Evolutionary conservation across 1,140 invertebrate species (phyloP).

Genomic region (Ceratoteleas bidentatus): DNA sequence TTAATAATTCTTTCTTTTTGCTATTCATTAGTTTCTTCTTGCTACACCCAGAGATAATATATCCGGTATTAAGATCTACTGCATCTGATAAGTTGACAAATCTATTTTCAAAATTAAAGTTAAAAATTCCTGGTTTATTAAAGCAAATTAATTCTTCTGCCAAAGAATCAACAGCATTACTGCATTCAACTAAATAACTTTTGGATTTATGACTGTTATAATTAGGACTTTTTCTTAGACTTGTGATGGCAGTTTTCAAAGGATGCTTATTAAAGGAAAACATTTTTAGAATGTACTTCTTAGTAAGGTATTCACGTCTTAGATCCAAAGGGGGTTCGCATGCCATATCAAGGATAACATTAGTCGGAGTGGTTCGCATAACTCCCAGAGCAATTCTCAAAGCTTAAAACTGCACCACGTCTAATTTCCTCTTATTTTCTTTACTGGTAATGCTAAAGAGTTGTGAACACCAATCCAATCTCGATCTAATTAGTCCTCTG

Average conservation of each 20-base stretch:
- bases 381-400: constrained; percentile 1
- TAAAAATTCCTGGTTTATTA: constrained; percentile 14
- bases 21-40: constrained; percentile 3
- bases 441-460: not conserved
- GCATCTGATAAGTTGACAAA: constrained; percentile 4
- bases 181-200: constrained; percentile 2
- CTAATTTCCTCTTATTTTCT: not conserved
- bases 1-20: constrained; percentile 9
- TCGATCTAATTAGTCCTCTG: not conserved
- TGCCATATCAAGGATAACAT: not conserved
- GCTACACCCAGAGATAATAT: not conserved
- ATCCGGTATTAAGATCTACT: not conserved
- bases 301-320: not conserved
- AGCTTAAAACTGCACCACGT: not conserved
- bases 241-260: not conserved
- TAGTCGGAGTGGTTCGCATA: constrained; percentile 3
- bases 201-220: constrained; percentile 4
- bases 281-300: constrained; percentile 2
- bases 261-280: no score
- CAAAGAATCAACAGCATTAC: not conserved
- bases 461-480: constrained; percentile 1
- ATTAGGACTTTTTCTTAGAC: not conserved
- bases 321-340: not conserved
- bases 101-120: constrained; percentile 9
- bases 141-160: not conserved